Conservation (phyloP, 2,797 vertebrate genomes). For the Buphagus erythrorhynchus region DNA sequence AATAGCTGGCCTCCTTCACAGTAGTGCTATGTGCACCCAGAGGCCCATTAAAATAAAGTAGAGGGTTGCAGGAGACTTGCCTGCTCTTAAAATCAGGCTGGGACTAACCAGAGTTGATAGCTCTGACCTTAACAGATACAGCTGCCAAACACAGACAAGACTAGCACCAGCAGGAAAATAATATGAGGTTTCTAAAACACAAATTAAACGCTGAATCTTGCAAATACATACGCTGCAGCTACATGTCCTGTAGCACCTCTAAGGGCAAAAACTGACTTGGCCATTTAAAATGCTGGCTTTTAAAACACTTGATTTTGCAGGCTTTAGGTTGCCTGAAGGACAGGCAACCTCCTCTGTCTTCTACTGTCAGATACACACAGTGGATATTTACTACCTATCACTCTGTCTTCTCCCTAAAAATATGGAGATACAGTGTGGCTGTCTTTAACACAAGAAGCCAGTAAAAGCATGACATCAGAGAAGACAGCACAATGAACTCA, state of each 20-base stretch:
- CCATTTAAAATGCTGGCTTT: neutral
- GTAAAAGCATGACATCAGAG: neutral
- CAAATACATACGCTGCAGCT: neutral
- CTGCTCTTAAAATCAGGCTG: neutral
- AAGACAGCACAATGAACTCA: neutral
- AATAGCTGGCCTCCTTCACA: neutral
- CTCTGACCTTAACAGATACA: neutral
- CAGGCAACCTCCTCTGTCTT: neutral
- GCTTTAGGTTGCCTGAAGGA: neutral
- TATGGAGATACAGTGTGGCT: neutral
- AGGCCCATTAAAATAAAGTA: neutral
- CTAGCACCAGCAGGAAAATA: neutral
- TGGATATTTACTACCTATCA: neutral
- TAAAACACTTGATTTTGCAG: neutral
- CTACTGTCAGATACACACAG: neutral
- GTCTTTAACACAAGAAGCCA: neutral
- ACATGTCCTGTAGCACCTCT: neutral
- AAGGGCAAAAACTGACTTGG: neutral
- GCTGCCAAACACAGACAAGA: neutral
- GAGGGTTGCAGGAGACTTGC: neutral
- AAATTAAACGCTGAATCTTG: neutral
- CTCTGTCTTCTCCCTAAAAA: neutral
- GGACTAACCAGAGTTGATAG: neutral
- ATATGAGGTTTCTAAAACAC: neutral
- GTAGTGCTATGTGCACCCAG: neutral